Evolutionary conservation across 1,140 invertebrate species (phyloP).

Genomic region (Pristionchus pacificus): DNA sequence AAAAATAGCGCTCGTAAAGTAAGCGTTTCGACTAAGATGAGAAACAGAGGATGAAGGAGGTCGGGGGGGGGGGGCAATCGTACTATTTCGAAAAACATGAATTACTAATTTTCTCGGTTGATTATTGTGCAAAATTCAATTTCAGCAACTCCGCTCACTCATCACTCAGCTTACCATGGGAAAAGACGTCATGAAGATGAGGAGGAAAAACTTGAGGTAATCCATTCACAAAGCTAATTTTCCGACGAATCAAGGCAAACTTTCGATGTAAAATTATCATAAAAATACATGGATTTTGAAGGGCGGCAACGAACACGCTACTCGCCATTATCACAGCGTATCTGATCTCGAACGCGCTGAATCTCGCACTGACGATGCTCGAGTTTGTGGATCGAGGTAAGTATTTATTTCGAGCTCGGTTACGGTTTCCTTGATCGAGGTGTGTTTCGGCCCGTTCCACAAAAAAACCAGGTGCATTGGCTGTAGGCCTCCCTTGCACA

Average conservation of each 20-base stretch:
- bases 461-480: no score
- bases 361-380: conserved; percentile 45
- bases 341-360: conserved; percentile 48
- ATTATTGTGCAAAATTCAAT: no score
- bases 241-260: no score
- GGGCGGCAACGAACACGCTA: conserved; percentile 49
- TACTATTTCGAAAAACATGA: no score
- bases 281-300: no score
- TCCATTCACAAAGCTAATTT: no score
- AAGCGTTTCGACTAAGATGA: neutral
- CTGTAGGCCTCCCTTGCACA: neutral
- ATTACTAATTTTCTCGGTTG: no score
- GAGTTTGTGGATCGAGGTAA: conserved; percentile 50
- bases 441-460: neutral
- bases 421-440: neutral
- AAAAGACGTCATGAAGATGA: conserved; percentile 48
- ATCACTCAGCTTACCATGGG: conserved; percentile 54
- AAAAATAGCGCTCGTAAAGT: no score
- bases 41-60: conserved; percentile 3
- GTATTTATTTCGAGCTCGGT: neutral
- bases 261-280: no score
- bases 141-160: conserved; percentile 46
- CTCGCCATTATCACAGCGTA: conserved; percentile 52
- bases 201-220: conserved; percentile 46
- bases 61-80: neutral